A percentile compares a stretch with the other conserved stretches of the same genome.
Conservation (phyloP, 2,113 vertebrate genomes). For the Mungos mungo region DNA sequence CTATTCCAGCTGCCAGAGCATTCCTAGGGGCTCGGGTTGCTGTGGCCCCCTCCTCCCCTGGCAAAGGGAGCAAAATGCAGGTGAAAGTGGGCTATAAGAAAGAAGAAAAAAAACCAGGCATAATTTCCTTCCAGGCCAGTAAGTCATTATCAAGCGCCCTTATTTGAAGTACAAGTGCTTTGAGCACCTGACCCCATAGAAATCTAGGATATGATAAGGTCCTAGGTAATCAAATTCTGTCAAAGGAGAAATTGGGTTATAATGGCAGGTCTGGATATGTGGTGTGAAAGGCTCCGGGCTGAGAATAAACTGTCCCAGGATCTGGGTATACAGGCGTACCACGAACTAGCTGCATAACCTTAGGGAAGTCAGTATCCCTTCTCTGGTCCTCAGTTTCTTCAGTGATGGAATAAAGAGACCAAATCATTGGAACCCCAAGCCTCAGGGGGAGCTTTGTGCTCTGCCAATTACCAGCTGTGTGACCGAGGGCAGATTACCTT, state of each 20-base stretch:
- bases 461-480: not conserved
- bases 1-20: not conserved
- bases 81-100: not conserved
- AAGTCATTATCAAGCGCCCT: not conserved
- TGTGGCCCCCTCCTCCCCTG: not conserved
- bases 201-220: not conserved
- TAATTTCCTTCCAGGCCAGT: not conserved
- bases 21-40: not conserved
- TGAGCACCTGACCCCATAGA: not conserved
- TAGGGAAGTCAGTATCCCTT: not conserved
- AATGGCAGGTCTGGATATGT: not conserved
- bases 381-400: not conserved
- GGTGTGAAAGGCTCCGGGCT: not conserved
- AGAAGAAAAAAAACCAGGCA: not conserved
- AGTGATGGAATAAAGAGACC: not conserved
- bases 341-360: not conserved
- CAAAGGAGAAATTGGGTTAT: not conserved
- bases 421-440: not conserved
- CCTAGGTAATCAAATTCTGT: not conserved
- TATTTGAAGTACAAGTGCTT: not conserved
- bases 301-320: not conserved
- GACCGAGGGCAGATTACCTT: not conserved
- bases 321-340: not conserved
- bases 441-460: not conserved
- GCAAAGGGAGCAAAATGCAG: not conserved